Percentiles rank a stretch among this genome's conserved stretches.
Conservation (phyloP, 2,113 vertebrate genomes). For the Promerops cafer region DNA sequence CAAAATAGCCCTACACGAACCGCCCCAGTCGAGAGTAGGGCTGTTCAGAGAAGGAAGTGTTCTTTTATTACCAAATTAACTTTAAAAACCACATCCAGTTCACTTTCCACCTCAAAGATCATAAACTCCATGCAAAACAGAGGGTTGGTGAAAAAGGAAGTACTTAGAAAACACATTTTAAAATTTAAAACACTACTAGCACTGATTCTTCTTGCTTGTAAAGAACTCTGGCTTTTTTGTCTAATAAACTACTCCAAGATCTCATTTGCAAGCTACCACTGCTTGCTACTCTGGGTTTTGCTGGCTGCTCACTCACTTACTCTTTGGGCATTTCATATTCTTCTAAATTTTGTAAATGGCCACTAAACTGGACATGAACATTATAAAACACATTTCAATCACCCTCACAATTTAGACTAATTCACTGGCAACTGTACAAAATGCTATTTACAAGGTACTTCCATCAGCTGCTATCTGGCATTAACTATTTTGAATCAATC, state of each 20-base stretch:
- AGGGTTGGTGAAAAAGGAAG: not conserved
- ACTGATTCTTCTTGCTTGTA: not conserved
- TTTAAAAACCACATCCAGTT: not conserved
- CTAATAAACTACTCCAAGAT: not conserved
- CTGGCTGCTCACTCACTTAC: not conserved
- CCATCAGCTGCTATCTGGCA: slow-evolving; percentile 40
- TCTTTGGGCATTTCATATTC: slow-evolving; percentile 35
- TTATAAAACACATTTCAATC: slow-evolving; percentile 58
- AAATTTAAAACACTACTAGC: not conserved
- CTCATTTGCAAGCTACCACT: slow-evolving; percentile 1
- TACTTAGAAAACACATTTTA: slow-evolving; percentile 13
- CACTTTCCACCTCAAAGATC: not conserved
- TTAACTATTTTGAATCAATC: slow-evolving; percentile 69
- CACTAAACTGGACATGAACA: slow-evolving; percentile 52
- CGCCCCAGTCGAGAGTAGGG: fast-evolving
- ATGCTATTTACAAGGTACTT: slow-evolving; percentile 57
- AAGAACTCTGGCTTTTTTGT: slow-evolving; percentile 3
- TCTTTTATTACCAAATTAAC: slow-evolving; percentile 30
- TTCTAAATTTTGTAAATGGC: slow-evolving; percentile 53
- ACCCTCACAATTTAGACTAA: slow-evolving; percentile 48
- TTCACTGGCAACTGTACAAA: slow-evolving; percentile 54
- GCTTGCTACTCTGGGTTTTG: not conserved
- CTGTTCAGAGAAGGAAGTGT: not conserved
- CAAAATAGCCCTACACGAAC: not conserved
- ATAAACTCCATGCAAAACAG: not conserved